Evolutionary conservation across 2,888 invertebrate genomes (phyloP), one percentile per base, ranked within the genome.

Genomic region (Andrena marginata): DNA sequence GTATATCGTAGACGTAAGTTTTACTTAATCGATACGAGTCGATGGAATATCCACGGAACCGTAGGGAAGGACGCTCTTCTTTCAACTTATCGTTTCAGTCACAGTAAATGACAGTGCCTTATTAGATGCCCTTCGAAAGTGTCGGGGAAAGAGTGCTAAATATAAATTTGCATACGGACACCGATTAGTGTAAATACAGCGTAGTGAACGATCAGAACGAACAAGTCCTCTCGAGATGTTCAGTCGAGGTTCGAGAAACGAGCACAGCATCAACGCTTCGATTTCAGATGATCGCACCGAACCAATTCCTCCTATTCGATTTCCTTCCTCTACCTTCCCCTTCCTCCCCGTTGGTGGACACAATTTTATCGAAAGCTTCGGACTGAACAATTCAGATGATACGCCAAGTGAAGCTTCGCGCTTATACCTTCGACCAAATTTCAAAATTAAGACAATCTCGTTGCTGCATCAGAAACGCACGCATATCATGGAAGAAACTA

Each of bases 71-170:
- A 77, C 64, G 63, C 67, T 77, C 56, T 81, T 81, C 72, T 77
- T 85, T 78, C 80, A 79, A 80, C 68, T 84, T 86, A 87, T 85
- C 77, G 79, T 85, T 89, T 89, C 78, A 83, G 84, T 88, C 87
- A 70, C 83, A 84, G 89, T 85, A 86, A 90, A 86, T 78, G 82
- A 85, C 87, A 89, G 90, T 90, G 90, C 90, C 90, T 90, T 90
- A 90, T 89, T 89, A 89, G 90, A 86, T 80, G 79, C 81, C 76
- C 83, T 86, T 85, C 67, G 79, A 87, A 82, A 84, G 78, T 65
- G 81, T 87, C 80, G 87, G 68, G 82, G 80, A 87, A 87, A 80
- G 88, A 88, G 88, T 81, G 85, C 86, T 86, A 64, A 84, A 87
- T 87, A 85, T 77, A 68, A 62, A 33, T 80, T 78, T 73, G 65